Evolutionary conservation across 2,888 invertebrate genomes (phyloP).

Genomic region (Xylota segnis): DNA sequence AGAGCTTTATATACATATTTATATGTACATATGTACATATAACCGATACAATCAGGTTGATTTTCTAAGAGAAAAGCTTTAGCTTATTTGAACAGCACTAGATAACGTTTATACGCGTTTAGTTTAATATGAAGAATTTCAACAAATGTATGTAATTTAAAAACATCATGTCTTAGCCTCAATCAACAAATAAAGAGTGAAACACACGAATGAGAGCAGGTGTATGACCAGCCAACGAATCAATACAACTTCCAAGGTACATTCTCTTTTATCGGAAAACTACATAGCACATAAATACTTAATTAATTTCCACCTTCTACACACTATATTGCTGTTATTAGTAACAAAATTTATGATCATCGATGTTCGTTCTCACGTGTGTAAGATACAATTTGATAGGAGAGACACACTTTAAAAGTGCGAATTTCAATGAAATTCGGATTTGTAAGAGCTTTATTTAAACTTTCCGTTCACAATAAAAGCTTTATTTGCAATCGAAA

Average conservation of each 20-base stretch:
- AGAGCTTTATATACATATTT: too few relatives aligned
- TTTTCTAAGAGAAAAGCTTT: slow-evolving; percentile 38
- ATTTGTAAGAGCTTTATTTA: slow-evolving; percentile 61
- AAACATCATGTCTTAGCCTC: not conserved
- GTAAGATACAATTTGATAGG: slow-evolving; percentile 26
- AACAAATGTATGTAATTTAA: not conserved
- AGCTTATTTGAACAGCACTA: slow-evolving; percentile 23
- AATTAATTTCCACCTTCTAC: not conserved
- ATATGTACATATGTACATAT: too few relatives aligned
- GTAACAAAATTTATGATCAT: not conserved
- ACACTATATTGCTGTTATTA: not conserved
- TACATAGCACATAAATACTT: not conserved
- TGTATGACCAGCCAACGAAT: slow-evolving; percentile 3
- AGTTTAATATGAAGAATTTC: slow-evolving; percentile 1
- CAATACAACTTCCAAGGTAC: not conserved
- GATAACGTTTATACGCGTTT: slow-evolving; percentile 6
- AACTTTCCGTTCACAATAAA: slow-evolving; percentile 63
- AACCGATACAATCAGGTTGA: slow-evolving; percentile 1
- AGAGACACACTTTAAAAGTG: slow-evolving; percentile 19
- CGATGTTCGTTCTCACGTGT: not conserved
- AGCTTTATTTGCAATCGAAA: slow-evolving; percentile 70
- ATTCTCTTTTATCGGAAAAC: not conserved
- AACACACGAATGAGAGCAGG: slow-evolving; percentile 8
- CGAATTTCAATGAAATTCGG: slow-evolving; percentile 35
- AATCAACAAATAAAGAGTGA: not conserved